Evolutionary conservation across 2,113 vertebrate species (phyloP).

Genomic region (Notechis scutatus): DNA sequence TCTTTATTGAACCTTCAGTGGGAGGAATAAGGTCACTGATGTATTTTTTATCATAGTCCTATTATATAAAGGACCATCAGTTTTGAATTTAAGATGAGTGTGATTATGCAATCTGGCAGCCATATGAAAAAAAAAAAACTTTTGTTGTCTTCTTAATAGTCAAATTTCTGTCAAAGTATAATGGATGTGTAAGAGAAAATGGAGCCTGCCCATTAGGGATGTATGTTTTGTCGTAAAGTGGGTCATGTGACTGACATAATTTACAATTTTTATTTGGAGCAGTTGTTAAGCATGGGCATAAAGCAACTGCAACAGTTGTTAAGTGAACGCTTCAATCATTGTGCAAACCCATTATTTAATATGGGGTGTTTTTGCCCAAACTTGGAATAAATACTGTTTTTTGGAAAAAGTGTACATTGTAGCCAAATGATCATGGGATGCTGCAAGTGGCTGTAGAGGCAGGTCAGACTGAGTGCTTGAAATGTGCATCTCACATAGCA

Average conservation of each 20-base stretch:
- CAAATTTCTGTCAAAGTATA: too few species aligned
- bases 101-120: too few species aligned
- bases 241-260: background rate
- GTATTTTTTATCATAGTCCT: too few species aligned
- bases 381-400: background rate
- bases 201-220: background rate
- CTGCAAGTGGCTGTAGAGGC: background rate
- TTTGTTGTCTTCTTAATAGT: too few species aligned
- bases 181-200: background rate
- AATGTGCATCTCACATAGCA: slow-evolving; percentile 34
- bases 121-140: too few species aligned
- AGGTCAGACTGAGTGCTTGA: background rate
- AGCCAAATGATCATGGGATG: background rate
- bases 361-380: background rate
- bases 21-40: too few species aligned
- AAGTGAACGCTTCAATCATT: background rate
- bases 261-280: background rate
- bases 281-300: background rate
- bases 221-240: background rate
- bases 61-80: too few species aligned
- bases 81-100: too few species aligned
- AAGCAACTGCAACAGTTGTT: background rate
- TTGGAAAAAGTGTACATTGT: background rate
- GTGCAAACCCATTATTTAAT: background rate
- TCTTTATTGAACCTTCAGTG: too few species aligned